These are phyloP conservation scores for Solenopsis invicta DNA, from an alignment of 1,140 invertebrate species.

Conservation along the genomic window DNA sequence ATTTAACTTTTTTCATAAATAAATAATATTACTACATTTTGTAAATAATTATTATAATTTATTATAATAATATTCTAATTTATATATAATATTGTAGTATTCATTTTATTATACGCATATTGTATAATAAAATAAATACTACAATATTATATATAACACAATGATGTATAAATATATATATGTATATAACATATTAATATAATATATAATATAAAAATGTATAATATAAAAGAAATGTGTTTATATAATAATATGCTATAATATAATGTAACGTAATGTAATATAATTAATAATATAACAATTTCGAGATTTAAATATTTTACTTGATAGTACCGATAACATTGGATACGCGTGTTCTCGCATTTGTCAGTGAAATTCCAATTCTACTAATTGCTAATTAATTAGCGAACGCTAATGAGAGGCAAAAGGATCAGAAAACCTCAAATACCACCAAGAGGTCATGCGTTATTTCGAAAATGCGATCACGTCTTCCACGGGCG, in stretches of 20 bases:
- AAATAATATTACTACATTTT: constrained; percentile 5
- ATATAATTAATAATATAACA: constrained; percentile 11
- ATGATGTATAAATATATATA: no score
- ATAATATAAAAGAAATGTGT: background rate
- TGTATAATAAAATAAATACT: no score
- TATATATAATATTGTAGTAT: no score
- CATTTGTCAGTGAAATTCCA: constrained; percentile 16
- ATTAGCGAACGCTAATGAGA: constrained; percentile 46
- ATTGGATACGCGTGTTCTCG: background rate
- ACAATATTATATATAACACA: no score
- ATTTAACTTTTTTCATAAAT: background rate
- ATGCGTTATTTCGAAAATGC: constrained; percentile 38
- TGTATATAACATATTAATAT: no score
- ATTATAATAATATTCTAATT: no score
- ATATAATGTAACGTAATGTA: background rate
- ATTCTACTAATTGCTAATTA: constrained; percentile 56
- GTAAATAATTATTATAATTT: background rate
- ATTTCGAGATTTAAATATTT: constrained; percentile 19
- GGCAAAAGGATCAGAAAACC: background rate
- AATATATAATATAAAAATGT: constrained; percentile 5
- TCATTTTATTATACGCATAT: no score
- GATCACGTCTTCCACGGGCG: constrained; percentile 29
- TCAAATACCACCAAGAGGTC: constrained; percentile 27
- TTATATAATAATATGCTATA: no score
- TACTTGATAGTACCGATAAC: constrained; percentile 10